These are phyloP conservation scores for Octopus sinensis DNA, from an alignment of 1,140 invertebrate species.

Conservation along the genomic window DNA sequence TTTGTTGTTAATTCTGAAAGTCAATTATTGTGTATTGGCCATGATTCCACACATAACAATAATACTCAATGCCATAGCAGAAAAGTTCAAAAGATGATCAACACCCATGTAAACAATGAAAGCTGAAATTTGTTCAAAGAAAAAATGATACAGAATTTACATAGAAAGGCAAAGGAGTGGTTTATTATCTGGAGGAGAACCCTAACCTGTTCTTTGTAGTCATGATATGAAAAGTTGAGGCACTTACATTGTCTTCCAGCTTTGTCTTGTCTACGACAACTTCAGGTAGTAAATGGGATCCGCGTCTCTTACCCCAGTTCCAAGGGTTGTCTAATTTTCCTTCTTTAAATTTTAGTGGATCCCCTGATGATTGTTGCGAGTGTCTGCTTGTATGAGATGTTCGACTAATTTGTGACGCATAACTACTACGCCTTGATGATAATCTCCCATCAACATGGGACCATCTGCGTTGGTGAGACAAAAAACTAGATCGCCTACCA, in stretches of 20 bases:
- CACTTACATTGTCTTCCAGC: constrained; percentile 50
- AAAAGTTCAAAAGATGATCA: background rate
- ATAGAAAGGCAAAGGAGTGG: constrained; percentile 1
- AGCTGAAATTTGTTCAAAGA: background rate
- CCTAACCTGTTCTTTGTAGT: background rate
- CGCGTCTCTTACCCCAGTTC: constrained; percentile 38
- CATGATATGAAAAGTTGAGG: constrained; percentile 7
- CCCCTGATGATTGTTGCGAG: constrained; percentile 27
- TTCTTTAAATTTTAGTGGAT: constrained; percentile 33
- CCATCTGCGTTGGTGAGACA: constrained; percentile 33
- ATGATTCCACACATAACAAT: no score
- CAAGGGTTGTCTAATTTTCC: constrained; percentile 39
- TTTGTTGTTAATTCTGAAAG: no score
- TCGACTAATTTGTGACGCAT: constrained; percentile 44
- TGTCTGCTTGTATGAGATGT: constrained; percentile 38
- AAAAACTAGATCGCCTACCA: constrained; percentile 41
- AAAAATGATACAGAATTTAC: background rate
- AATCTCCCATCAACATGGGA: constrained; percentile 28
- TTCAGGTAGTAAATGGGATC: constrained; percentile 41
- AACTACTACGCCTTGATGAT: constrained; percentile 46
- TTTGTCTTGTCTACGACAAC: constrained; percentile 50
- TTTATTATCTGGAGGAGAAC: background rate
- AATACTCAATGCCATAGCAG: no score
- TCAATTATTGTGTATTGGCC: no score
- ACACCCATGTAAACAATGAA: constrained; percentile 2